phyloP scores from a whole-genome alignment of 2,797 vertebrate genomes.

The Sebastes nivosus region DNA sequence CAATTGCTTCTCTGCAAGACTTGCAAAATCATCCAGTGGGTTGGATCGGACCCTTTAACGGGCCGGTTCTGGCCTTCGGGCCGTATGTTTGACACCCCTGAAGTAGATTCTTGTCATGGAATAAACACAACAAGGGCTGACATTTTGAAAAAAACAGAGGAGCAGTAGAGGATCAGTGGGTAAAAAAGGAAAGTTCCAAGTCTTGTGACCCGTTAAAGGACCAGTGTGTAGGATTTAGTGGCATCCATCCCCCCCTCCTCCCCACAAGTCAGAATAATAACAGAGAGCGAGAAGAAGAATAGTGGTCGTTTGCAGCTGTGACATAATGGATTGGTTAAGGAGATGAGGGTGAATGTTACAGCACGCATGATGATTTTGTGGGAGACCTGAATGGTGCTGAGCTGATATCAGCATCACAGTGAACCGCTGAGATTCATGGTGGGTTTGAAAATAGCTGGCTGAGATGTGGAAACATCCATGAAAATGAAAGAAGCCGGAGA shows the following conservation, averaged over 20 bases:
- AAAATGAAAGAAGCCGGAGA: not conserved
- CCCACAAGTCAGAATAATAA: not conserved
- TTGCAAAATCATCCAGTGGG: no score
- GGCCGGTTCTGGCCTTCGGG: no score
- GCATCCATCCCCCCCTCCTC: not conserved
- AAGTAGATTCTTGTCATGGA: not conserved
- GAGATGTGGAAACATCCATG: conserved; percentile 11
- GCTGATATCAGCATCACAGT: not conserved
- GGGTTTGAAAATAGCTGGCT: not conserved
- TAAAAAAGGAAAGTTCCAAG: not conserved
- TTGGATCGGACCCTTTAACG: rapidly evolving
- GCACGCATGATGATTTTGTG: not conserved
- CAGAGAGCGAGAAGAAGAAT: not conserved
- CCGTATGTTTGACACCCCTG: no score
- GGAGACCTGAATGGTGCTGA: not conserved
- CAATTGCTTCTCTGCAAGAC: no score
- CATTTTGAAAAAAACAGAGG: not conserved
- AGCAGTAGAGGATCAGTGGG: not conserved
- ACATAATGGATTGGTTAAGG: conserved; percentile 6
- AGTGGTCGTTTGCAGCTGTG: not conserved
- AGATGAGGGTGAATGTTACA: not conserved
- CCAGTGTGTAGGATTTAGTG: not conserved
- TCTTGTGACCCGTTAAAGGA: not conserved
- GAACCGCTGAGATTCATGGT: not conserved
- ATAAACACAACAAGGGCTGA: not conserved